Base-by-base conservation (phyloP, 37 sponge, comb jelly and placozoan species). In the Ephydatia muelleri region DNA sequence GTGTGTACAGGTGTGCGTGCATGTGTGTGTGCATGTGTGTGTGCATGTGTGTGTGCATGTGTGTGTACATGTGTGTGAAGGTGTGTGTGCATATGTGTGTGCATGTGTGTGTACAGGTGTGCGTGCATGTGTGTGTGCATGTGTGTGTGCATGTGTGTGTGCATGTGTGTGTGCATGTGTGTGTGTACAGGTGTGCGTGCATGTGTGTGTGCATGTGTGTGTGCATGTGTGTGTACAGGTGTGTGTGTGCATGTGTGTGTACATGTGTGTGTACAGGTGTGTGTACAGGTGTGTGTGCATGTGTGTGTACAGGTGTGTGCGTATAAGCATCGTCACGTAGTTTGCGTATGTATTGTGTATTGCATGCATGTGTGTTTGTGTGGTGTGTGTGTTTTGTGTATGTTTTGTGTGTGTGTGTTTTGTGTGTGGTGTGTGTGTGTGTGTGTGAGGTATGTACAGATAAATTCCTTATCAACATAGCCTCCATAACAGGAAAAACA, bases 21-120 rank as follows among this genome's bases (percentile, higher is more conserved):
- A n/a, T n/a, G n/a, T 73, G 73, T 82, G 83, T 73, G 73, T 80
- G 80, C 67, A 33, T 64, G 68, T 66, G 36, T 74, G 84, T 83
- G 67, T 83, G 28, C 25, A 30, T 75, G 75, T 47, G 38, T 40
- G 25, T 39, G 67, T 70, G 69, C 16, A 32, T 28, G 30, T 31
- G 68, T 28, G 23, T 57, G 12, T 3, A 64, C 5, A 78, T 43
- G 43, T 43, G 43, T 43, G 43, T 43, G 43, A 43, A 43, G 6
- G 6, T n/a, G n/a, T n/a, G n/a, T n/a, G n/a, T n/a, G n/a, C n/a
- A n/a, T n/a, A n/a, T n/a, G n/a, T n/a, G n/a, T n/a, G n/a, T n/a
- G n/a, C n/a, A n/a, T n/a, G n/a, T n/a, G n/a, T n/a, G n/a, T n/a
- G n/a, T n/a, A n/a, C n/a, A n/a, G n/a, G n/a, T n/a, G n/a, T n/a